Conservation (phyloP, 2,888 invertebrate species). For the Conus canariensis region DNA sequence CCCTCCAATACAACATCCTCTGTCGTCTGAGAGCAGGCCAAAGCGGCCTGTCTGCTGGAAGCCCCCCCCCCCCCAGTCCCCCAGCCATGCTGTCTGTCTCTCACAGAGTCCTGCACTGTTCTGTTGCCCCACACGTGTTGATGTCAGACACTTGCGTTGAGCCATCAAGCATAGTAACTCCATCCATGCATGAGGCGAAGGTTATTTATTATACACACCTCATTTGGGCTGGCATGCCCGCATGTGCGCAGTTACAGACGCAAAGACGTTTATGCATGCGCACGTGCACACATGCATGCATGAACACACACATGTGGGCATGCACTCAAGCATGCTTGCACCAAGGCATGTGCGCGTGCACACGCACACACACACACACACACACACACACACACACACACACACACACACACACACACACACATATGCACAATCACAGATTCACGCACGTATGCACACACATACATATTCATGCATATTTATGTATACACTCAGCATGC, state of each 20-base stretch:
- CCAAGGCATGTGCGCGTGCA: background rate
- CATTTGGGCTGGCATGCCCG: background rate
- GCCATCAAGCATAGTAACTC: no score
- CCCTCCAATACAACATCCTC: no score
- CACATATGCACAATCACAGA: background rate
- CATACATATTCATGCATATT: background rate
- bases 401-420: constrained; percentile 15
- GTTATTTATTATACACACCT: no score
- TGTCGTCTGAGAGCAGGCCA: no score
- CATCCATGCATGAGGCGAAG: no score
- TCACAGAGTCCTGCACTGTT: no score
- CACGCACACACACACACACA: background rate
- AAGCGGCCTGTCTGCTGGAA: no score
- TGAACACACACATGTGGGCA: background rate
- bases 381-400: background rate
- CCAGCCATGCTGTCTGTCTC: no score
- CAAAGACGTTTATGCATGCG: background rate
- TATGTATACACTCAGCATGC: background rate
- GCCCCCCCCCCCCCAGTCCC: no score
- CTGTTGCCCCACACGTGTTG: no score
- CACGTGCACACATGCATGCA: background rate
- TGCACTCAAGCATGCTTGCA: background rate
- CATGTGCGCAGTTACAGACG: background rate
- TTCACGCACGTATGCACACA: background rate
- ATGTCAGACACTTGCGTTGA: no score